Conservation (phyloP, 92 coral and sea anemone species). For the Ricordea florida region DNA sequence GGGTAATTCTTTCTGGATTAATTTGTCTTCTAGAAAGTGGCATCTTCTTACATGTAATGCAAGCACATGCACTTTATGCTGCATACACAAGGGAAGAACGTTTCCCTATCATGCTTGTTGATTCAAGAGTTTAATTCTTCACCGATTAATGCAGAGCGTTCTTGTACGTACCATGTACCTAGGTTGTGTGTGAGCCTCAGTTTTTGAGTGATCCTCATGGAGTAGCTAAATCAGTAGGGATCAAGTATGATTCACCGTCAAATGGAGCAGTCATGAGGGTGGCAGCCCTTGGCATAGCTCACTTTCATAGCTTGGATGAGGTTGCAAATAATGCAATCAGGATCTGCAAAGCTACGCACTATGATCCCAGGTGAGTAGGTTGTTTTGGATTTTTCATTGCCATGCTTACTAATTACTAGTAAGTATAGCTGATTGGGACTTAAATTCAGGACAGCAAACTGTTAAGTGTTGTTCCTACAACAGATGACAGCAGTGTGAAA, state of each 20-base stretch:
- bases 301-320: constrained; percentile 87
- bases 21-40: too few species aligned
- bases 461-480: too few species aligned
- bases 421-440: too few species aligned
- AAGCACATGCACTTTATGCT: too few species aligned
- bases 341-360: constrained; percentile 91
- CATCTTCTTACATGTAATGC: too few species aligned
- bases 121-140: too few species aligned
- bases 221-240: constrained; percentile 80
- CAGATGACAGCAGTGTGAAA: too few species aligned
- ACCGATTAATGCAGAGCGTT: neutral
- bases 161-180: neutral
- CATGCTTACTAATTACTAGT: too few species aligned
- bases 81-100: too few species aligned
- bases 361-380: constrained; percentile 78
- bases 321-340: constrained; percentile 88
- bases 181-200: constrained; percentile 86
- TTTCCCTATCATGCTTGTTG: too few species aligned
- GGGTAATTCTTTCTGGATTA: too few species aligned
- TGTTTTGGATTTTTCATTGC: neutral
- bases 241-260: constrained; percentile 75
- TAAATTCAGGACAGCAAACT: too few species aligned
- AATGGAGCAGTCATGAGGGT: constrained; percentile 96
- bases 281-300: constrained; percentile 85
- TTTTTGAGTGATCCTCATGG: constrained; percentile 92